phyloP scores from a whole-genome alignment of 2,888 invertebrate genomes.

The Alcis repandata region DNA sequence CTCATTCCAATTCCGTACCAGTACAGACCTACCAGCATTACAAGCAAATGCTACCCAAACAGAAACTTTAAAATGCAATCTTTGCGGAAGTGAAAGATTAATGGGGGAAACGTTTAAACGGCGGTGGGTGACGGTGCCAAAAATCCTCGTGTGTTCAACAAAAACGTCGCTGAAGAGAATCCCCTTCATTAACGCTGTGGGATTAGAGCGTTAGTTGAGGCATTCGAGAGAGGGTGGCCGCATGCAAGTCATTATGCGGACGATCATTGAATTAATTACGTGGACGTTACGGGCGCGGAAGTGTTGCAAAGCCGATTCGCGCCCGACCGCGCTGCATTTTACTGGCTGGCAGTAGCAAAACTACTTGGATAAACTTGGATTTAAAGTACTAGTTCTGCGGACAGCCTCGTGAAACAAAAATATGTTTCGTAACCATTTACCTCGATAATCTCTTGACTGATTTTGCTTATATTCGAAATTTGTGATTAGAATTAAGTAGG shows the following conservation, averaged over 20 bases:
- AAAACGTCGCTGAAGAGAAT: constrained; percentile 74
- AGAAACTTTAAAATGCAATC: constrained; percentile 82
- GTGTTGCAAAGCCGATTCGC: constrained; percentile 60
- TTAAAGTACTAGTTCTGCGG: too few species aligned
- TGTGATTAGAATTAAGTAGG: too few species aligned
- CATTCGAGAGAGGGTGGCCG: constrained; percentile 69
- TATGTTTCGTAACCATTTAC: too few species aligned
- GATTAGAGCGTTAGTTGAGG: constrained; percentile 79
- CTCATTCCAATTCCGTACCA: constrained; percentile 62
- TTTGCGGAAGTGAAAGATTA: constrained; percentile 77
- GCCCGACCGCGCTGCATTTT: constrained; percentile 31
- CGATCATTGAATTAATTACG: constrained; percentile 85
- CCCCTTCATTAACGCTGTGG: constrained; percentile 75
- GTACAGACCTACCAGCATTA: constrained; percentile 70
- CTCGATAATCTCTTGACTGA: too few species aligned
- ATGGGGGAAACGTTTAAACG: constrained; percentile 77
- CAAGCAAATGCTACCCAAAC: constrained; percentile 74
- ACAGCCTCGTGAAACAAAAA: too few species aligned
- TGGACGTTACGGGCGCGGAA: constrained; percentile 69
- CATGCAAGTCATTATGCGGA: constrained; percentile 85
- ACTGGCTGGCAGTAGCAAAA: constrained; percentile 9
- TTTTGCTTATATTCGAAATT: too few species aligned
- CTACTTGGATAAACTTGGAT: too few species aligned
- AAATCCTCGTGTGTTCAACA: constrained; percentile 74
- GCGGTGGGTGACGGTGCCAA: constrained; percentile 75